phyloP scores from a whole-genome alignment of 2,888 invertebrate species.

The Autographa gamma region DNA sequence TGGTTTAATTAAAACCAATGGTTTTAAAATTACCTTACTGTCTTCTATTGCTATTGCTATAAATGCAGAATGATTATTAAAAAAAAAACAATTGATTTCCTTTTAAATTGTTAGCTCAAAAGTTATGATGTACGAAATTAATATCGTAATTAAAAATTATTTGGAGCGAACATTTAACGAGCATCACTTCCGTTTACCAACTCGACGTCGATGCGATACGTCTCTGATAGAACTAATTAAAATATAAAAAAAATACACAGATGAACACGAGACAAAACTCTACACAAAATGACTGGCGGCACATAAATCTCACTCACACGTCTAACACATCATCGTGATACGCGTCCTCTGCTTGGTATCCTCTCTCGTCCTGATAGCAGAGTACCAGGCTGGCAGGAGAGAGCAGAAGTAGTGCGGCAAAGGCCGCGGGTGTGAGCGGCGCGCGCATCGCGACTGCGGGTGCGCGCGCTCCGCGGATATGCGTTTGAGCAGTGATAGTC shows the following conservation, averaged over 20 bases:
- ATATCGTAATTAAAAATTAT: conserved; percentile 21
- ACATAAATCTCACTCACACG: conserved; percentile 78
- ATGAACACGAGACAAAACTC: conserved; percentile 52
- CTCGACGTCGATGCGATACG: no score
- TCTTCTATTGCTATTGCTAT: background rate
- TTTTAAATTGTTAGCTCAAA: conserved; percentile 13
- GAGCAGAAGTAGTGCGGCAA: conserved; percentile 72
- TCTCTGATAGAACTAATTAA: conserved; percentile 41
- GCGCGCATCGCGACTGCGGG: conserved; percentile 86
- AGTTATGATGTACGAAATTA: conserved; percentile 34
- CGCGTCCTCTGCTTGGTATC: conserved; percentile 81
- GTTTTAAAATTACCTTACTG: background rate
- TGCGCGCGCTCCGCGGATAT: conserved; percentile 70
- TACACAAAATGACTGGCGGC: conserved; percentile 49
- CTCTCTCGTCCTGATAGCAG: conserved; percentile 74
- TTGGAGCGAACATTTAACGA: conserved; percentile 49
- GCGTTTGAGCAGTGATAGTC: conserved; percentile 78
- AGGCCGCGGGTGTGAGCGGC: conserved; percentile 78
- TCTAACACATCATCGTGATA: conserved; percentile 81
- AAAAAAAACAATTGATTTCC: background rate
- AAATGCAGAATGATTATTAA: background rate
- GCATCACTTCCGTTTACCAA: conserved; percentile 49
- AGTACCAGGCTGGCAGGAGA: conserved; percentile 77
- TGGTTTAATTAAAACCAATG: no score
- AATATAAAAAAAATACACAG: conserved; percentile 41